Evolutionary conservation across 2,797 vertebrate species (phyloP).

Genomic region (Gobio occitaniae): DNA sequence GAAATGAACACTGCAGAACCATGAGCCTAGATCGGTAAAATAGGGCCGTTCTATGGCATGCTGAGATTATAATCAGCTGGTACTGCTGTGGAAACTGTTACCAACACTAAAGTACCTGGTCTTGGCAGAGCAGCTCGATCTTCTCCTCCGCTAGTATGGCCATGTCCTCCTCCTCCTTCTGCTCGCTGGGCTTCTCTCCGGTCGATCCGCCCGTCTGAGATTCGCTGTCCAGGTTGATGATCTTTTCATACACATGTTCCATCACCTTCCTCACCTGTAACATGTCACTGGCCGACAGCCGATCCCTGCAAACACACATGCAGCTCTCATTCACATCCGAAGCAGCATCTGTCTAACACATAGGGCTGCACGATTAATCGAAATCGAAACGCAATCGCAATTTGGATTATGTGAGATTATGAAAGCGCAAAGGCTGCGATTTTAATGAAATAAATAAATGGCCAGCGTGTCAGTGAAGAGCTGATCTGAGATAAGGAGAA

Average conservation of each 20-base stretch:
- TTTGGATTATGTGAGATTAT: no score
- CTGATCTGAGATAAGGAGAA: no score
- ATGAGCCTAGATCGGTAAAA: no score
- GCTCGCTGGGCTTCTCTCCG: conserved; percentile 85
- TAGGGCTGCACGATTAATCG: no score
- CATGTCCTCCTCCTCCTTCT: conserved; percentile 88
- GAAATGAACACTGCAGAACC: no score
- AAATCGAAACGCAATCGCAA: no score
- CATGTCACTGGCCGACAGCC: conserved; percentile 89
- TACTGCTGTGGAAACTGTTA: not conserved
- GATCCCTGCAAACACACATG: conserved; percentile 72
- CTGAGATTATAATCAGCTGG: not conserved
- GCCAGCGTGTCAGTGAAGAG: no score
- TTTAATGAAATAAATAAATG: no score
- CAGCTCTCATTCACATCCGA: not conserved
- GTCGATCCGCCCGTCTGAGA: conserved; percentile 87
- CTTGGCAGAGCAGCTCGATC: conserved; percentile 87
- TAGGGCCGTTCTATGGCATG: no score
- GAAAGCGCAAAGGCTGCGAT: no score
- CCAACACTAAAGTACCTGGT: conserved; percentile 75
- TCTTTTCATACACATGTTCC: conserved; percentile 90
- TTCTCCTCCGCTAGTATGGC: conserved; percentile 87
- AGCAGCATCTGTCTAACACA: not conserved
- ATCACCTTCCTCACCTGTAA: conserved; percentile 89
- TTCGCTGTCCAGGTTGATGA: conserved; percentile 87